Evolutionary conservation across 2,113 vertebrate genomes (phyloP).

Genomic region (Paracanthobrama guichenoti): DNA sequence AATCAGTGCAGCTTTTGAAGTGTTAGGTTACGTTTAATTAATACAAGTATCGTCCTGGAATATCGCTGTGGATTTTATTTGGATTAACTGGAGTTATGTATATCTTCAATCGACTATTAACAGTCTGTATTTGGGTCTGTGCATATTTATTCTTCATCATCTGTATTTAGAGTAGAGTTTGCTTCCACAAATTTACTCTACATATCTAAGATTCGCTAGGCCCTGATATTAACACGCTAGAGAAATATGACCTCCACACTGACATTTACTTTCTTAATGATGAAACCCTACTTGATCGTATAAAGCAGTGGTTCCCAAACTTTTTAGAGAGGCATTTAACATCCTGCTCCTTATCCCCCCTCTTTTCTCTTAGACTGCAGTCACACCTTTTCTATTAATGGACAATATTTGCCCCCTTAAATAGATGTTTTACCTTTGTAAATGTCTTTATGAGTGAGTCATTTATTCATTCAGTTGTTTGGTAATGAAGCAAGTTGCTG

Average conservation of each 20-base stretch:
- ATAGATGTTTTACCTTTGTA: too few relatives aligned
- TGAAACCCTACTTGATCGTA: background rate
- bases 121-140: background rate
- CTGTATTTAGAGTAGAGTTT: background rate
- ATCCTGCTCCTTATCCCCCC: too few relatives aligned
- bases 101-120: too few relatives aligned
- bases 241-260: constrained; percentile 11
- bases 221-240: background rate
- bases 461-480: too few relatives aligned
- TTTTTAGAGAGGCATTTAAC: too few relatives aligned
- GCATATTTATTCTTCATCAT: background rate
- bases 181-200: background rate
- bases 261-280: background rate
- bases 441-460: too few relatives aligned
- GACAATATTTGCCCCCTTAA: too few relatives aligned
- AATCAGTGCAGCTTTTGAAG: background rate
- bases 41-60: background rate
- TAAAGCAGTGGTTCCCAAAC: too few relatives aligned
- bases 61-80: background rate
- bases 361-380: too few relatives aligned
- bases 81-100: background rate
- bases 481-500: too few relatives aligned
- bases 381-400: too few relatives aligned
- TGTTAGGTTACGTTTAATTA: background rate
- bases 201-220: background rate